phyloP scores from a whole-genome alignment of 2,797 vertebrate genomes.

The Protonibea diacanthus region DNA sequence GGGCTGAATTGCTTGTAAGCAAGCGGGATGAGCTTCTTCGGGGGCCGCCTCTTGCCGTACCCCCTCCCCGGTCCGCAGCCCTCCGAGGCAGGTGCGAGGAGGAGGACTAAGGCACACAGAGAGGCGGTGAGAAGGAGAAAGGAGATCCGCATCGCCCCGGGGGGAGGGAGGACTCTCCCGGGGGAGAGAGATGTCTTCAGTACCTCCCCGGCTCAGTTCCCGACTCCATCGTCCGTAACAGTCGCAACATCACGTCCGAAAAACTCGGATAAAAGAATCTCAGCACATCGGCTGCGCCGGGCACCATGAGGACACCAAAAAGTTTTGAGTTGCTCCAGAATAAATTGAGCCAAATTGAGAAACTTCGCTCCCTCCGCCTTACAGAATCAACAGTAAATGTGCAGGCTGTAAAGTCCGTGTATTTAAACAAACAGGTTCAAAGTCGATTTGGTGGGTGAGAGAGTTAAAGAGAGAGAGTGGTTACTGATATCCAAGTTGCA shows the following conservation, averaged over 20 bases:
- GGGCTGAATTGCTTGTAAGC: slow-evolving; percentile 98
- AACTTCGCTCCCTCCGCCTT: slow-evolving; percentile 68
- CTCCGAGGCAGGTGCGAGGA: slow-evolving; percentile 90
- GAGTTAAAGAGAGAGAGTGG: slow-evolving; percentile 71
- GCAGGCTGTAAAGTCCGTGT: slow-evolving; percentile 84
- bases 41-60: slow-evolving; percentile 94
- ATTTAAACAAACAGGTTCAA: slow-evolving; percentile 90
- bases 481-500: slow-evolving; percentile 80
- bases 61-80: slow-evolving; percentile 97
- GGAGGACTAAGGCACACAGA: slow-evolving; percentile 87
- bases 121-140: slow-evolving; percentile 88
- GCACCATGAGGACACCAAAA: slow-evolving; percentile 65
- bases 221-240: slow-evolving; percentile 86
- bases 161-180: slow-evolving; percentile 76
- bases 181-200: slow-evolving; percentile 82
- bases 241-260: slow-evolving; percentile 79
- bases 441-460: slow-evolving; percentile 84
- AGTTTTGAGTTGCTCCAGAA: slow-evolving; percentile 44
- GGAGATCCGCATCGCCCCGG: slow-evolving; percentile 88
- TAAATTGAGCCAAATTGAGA: slow-evolving; percentile 45
- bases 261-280: slow-evolving; percentile 61
- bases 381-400: slow-evolving; percentile 74
- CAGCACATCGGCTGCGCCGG: slow-evolving; percentile 67
- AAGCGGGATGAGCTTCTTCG: slow-evolving; percentile 94
- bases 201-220: slow-evolving; percentile 81